phyloP scores from a whole-genome alignment of 2,888 invertebrate species.

The Panorpa germanica region DNA sequence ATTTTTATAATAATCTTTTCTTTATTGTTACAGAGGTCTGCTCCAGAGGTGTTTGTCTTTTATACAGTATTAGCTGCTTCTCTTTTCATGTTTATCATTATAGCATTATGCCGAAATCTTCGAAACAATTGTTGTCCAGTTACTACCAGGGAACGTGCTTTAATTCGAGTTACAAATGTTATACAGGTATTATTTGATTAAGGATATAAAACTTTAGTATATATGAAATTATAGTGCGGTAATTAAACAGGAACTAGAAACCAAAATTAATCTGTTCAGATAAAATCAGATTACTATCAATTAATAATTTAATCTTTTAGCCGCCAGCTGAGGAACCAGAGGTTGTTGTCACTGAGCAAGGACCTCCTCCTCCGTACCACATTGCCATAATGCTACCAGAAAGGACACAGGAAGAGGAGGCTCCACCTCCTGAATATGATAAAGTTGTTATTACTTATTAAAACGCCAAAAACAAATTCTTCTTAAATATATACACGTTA shows the following conservation, averaged over 20 bases:
- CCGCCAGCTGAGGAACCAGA: slow-evolving; percentile 11
- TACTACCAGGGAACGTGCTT: slow-evolving; percentile 26
- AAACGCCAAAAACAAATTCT: too few species aligned
- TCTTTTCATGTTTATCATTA: slow-evolving; percentile 40
- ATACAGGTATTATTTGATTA: slow-evolving; percentile 10
- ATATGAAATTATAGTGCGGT: too few species aligned
- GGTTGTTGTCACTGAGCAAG: slow-evolving; percentile 19
- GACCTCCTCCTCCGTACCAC: slow-evolving; percentile 65
- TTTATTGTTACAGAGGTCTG: slow-evolving; percentile 22
- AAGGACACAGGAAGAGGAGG: slow-evolving; percentile 26
- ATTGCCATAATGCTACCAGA: slow-evolving; percentile 60
- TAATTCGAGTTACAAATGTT: slow-evolving; percentile 10
- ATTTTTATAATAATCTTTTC: slow-evolving; percentile 6
- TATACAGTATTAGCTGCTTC: slow-evolving; percentile 41
- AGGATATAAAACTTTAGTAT: too few species aligned
- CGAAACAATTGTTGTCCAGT: slow-evolving; percentile 21
- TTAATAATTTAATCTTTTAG: too few species aligned
- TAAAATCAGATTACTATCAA: too few species aligned
- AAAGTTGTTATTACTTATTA: slow-evolving; percentile 48
- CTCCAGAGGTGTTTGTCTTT: slow-evolving; percentile 40
- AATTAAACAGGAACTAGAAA: too few species aligned
- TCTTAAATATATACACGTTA: too few species aligned
- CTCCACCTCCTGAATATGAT: slow-evolving; percentile 56
- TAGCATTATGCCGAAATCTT: slow-evolving; percentile 35
- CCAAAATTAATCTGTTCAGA: too few species aligned